Base-by-base conservation (phyloP, 2,113 vertebrate species). In the Aphyosemion australe region DNA sequence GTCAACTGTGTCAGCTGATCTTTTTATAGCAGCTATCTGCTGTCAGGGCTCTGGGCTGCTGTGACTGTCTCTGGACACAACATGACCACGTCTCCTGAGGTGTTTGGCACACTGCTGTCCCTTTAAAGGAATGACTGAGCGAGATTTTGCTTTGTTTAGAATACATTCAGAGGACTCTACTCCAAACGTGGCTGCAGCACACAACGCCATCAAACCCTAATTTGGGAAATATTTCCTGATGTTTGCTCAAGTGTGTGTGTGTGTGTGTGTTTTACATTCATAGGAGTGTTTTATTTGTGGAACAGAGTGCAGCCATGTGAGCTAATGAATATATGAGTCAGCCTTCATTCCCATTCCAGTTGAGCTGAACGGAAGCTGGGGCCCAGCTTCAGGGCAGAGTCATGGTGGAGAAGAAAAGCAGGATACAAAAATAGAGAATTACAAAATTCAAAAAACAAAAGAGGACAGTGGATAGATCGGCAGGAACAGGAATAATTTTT, bases 261-360 rank as follows among this genome's bases (percentile, higher is more conserved):
- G 32, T 58, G 19, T 68, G 61, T 20, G 14, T 52, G 65, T 53
- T 26, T 37, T 72, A 16, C 60, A 72, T 76, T 34, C 52, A 60
- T n/a, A 53, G 58, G 78, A 26, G 31, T 60, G 64, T 61, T 86
- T 86, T 83, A 75, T 88, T 77, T 81, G 74, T 82, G 70, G 67
- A 72, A 32, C 50, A 65, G 61, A 59, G 88, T 89, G 82, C 83
- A 85, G 80, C 84, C 88, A 89, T 83, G 87, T 74, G 71, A 80
- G 72, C 76, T 89, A 84, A 88, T 81, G 69, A 81, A 73, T 67
- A 78, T 83, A 76, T 89, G 86, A 89, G 76, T 92, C 87, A 89
- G 82, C 86, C 78, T 87, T 92, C 86, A 89, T 89, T 74, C 63
- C 12, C 56, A 62, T 68, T 86, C 72, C 51, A 39, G 64, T 80